phyloP scores from a whole-genome alignment of 2,113 vertebrate species.

The Grammomys dolichurus region DNA sequence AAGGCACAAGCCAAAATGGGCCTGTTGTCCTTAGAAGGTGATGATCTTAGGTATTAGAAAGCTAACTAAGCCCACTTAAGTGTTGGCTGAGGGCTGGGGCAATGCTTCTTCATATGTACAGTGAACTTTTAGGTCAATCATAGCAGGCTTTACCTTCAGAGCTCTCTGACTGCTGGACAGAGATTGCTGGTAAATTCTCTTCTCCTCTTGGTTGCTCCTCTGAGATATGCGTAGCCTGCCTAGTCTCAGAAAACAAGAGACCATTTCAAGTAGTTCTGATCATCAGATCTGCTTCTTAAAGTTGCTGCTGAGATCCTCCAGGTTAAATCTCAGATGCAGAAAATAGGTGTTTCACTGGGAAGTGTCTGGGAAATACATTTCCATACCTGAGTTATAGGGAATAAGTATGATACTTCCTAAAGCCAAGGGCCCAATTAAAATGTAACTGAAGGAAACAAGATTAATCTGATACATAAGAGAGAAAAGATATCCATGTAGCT shows the following conservation, averaged over 20 bases:
- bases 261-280: background rate
- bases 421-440: background rate
- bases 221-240: background rate
- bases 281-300: background rate
- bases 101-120: background rate
- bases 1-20: background rate
- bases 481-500: constrained; percentile 27
- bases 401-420: constrained; percentile 30
- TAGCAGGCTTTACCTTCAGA: background rate
- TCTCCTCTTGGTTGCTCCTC: background rate
- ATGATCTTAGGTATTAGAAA: background rate
- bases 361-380: constrained; percentile 43
- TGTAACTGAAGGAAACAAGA: background rate
- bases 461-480: constrained; percentile 7
- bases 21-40: background rate
- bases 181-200: background rate
- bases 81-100: background rate
- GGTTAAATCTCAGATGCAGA: background rate
- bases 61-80: background rate
- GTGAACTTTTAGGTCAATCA: background rate
- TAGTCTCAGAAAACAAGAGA: background rate
- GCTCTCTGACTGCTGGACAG: background rate
- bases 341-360: background rate
- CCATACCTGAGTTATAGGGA: background rate
- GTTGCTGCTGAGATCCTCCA: background rate